Evolutionary conservation across 2,113 vertebrate species (phyloP).

Genomic region (Dicrurus megarhynchus): DNA sequence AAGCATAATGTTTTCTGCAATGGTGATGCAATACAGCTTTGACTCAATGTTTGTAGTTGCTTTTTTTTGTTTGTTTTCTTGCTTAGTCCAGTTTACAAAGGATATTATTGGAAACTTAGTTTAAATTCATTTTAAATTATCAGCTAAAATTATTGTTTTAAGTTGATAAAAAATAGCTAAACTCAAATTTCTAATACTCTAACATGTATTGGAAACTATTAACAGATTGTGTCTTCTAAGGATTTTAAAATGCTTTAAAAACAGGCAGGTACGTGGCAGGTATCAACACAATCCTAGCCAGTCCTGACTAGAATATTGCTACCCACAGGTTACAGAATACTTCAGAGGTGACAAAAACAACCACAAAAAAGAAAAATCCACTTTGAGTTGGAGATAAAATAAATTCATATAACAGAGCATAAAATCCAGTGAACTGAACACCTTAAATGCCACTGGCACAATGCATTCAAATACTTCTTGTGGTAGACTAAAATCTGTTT

Average conservation of each 20-base stretch:
- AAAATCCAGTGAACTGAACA: slow-evolving; percentile 7
- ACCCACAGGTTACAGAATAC: background rate
- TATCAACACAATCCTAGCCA: background rate
- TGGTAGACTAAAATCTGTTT: background rate
- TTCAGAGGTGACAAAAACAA: background rate
- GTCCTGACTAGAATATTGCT: background rate
- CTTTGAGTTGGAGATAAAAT: background rate
- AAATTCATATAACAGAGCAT: background rate
- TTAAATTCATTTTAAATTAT: background rate
- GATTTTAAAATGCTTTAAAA: background rate
- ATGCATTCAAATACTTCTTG: background rate
- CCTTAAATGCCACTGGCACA: background rate
- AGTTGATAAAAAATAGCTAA: background rate
- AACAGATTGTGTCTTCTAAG: background rate
- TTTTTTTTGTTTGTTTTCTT: background rate
- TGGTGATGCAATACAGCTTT: background rate
- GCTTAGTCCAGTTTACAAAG: background rate
- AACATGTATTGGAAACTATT: background rate
- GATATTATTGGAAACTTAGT: background rate
- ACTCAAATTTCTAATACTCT: background rate
- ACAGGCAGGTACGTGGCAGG: background rate
- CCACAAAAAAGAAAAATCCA: background rate
- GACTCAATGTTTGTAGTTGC: background rate
- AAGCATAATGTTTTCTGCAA: background rate
- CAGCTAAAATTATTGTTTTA: background rate